Conservation (phyloP, 2,113 vertebrate genomes). For the Zosterops pallidus region DNA sequence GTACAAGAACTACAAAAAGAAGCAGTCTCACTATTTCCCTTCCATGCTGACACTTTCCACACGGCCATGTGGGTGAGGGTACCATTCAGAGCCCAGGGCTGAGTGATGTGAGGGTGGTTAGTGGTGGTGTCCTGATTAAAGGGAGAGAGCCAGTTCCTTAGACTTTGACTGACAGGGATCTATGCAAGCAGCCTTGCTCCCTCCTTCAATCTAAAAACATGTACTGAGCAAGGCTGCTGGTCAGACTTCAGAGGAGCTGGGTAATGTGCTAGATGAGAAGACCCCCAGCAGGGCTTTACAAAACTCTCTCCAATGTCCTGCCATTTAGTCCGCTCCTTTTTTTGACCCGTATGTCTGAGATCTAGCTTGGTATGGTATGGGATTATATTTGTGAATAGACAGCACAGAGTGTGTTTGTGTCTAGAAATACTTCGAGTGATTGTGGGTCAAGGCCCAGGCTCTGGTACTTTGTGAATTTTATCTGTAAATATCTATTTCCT, state of each 20-base stretch:
- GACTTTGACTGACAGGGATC: background rate
- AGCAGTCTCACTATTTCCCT: background rate
- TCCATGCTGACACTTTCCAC: rapidly evolving
- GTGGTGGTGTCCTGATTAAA: background rate
- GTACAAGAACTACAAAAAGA: background rate
- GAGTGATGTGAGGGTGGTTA: background rate
- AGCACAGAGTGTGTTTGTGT: background rate
- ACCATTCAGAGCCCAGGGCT: background rate
- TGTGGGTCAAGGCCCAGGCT: background rate
- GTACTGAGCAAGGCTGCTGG: background rate
- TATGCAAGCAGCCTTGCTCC: background rate
- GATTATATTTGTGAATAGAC: background rate
- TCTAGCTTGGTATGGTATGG: background rate
- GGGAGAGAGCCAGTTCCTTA: background rate
- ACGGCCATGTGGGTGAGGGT: background rate
- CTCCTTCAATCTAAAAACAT: background rate
- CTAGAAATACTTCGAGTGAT: background rate
- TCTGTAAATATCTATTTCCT: background rate
- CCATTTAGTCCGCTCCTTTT: background rate
- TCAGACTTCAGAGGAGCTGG: background rate
- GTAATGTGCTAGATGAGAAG: background rate
- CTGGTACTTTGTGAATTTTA: background rate
- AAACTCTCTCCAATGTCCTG: background rate
- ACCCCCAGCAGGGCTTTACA: background rate
- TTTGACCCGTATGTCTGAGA: background rate